phyloP scores from a whole-genome alignment of 2,888 invertebrate species.

The Idaea aversata region DNA sequence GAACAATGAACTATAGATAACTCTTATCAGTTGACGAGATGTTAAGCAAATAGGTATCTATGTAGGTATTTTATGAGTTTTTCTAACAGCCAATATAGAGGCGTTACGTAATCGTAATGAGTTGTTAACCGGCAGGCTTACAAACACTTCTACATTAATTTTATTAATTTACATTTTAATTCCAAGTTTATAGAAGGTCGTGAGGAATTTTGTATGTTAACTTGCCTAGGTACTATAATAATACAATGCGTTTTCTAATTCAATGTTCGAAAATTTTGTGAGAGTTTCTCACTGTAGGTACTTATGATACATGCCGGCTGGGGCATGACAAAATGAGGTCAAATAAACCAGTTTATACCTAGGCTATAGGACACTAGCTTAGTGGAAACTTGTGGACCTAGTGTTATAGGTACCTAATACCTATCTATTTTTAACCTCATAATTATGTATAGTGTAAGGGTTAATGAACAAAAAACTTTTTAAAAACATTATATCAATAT shows the following conservation, averaged over 20 bases:
- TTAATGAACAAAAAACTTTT: slow-evolving; percentile 20
- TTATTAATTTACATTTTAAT: background rate
- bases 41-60: slow-evolving; percentile 4
- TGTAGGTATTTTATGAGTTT: background rate
- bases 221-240: no score
- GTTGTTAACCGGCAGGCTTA: background rate
- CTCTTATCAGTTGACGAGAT: slow-evolving; percentile 28
- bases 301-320: background rate
- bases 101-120: background rate
- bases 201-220: background rate
- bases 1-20: slow-evolving; percentile 39
- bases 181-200: background rate
- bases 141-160: no score
- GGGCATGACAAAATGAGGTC: background rate
- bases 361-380: background rate
- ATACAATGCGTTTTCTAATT: background rate
- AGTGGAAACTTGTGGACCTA: background rate
- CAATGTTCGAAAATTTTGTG: background rate
- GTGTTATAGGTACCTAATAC: no score
- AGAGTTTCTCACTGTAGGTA: background rate
- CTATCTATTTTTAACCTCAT: no score
- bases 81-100: background rate
- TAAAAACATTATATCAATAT: slow-evolving; percentile 51
- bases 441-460: background rate
- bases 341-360: background rate